phyloP scores from a whole-genome alignment of 2,888 invertebrate genomes.

The Dichetophora obliterata region DNA sequence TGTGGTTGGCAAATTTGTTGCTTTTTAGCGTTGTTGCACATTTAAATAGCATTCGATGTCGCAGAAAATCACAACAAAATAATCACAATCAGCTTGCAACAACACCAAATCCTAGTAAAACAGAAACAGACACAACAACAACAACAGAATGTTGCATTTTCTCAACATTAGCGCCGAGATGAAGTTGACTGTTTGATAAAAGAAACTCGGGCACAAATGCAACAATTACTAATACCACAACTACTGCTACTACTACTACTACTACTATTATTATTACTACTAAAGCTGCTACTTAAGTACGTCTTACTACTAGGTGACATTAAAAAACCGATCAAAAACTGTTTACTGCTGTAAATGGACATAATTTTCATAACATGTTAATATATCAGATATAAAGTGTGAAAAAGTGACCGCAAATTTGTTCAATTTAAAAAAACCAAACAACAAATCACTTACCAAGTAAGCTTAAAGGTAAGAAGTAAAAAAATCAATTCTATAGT shows the following conservation, averaged over 20 bases:
- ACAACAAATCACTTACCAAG: conserved; percentile 25
- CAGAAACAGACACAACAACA: conserved; percentile 43
- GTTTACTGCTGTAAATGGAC: conserved; percentile 29
- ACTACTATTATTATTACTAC: not conserved
- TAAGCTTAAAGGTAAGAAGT: too few species aligned
- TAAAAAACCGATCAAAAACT: conserved; percentile 40
- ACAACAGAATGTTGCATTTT: conserved; percentile 16
- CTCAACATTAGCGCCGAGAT: conserved; percentile 37
- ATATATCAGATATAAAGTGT: not conserved
- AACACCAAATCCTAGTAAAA: conserved; percentile 42
- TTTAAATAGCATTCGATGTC: not conserved
- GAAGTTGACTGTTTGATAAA: conserved; percentile 44
- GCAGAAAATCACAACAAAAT: not conserved
- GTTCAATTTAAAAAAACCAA: conserved; percentile 29
- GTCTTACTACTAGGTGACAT: not conserved
- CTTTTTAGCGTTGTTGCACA: not conserved
- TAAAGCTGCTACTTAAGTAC: not conserved
- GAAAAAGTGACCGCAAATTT: not conserved
- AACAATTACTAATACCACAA: not conserved
- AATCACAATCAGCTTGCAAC: not conserved
- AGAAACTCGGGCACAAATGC: conserved; percentile 37
- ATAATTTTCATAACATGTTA: not conserved
- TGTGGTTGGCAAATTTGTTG: not conserved
- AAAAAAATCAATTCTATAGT: too few species aligned
- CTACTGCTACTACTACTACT: conserved; percentile 3